Conservation (phyloP, 1,140 invertebrate species). For the Drosophila baimaii region DNA sequence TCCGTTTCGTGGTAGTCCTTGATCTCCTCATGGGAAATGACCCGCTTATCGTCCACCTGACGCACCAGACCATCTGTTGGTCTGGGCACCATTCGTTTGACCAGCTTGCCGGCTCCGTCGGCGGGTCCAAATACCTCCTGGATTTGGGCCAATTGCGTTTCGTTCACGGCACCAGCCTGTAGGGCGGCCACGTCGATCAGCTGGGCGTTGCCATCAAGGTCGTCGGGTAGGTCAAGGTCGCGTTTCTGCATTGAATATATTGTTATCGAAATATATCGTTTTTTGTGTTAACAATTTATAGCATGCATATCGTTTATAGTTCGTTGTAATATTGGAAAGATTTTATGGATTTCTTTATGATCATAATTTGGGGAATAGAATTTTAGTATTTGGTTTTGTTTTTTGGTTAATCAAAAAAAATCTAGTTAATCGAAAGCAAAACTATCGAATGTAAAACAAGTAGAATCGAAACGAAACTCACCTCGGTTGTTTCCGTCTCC, state of each 20-base stretch:
- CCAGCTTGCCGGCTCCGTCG: slow-evolving; percentile 61
- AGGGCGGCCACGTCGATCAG: slow-evolving; percentile 65
- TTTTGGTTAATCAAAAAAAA: too few species aligned
- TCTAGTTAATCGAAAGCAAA: too few species aligned
- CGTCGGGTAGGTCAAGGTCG: slow-evolving; percentile 73
- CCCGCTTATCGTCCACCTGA: slow-evolving; percentile 91
- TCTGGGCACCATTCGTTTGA: slow-evolving; percentile 74
- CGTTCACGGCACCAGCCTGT: slow-evolving; percentile 58
- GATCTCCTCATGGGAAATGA: slow-evolving; percentile 92
- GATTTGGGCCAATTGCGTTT: slow-evolving; percentile 69
- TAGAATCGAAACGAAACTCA: slow-evolving; percentile 84
- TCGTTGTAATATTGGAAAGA: too few species aligned
- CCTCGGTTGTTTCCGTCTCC: slow-evolving; percentile 93
- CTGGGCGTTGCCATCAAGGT: slow-evolving; percentile 67
- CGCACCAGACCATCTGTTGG: slow-evolving; percentile 89
- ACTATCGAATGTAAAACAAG: too few species aligned
- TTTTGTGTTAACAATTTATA: too few species aligned
- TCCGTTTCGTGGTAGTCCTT: slow-evolving; percentile 92
- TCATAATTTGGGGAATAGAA: too few species aligned
- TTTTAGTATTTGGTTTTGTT: too few species aligned
- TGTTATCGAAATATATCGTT: slow-evolving; percentile 9
- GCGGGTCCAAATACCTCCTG: slow-evolving; percentile 61
- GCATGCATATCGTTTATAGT: too few species aligned
- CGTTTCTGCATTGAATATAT: slow-evolving; percentile 61
- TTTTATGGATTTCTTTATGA: too few species aligned